Base-by-base conservation (phyloP, 2,888 invertebrate species). In the Hyposoter didymator region DNA sequence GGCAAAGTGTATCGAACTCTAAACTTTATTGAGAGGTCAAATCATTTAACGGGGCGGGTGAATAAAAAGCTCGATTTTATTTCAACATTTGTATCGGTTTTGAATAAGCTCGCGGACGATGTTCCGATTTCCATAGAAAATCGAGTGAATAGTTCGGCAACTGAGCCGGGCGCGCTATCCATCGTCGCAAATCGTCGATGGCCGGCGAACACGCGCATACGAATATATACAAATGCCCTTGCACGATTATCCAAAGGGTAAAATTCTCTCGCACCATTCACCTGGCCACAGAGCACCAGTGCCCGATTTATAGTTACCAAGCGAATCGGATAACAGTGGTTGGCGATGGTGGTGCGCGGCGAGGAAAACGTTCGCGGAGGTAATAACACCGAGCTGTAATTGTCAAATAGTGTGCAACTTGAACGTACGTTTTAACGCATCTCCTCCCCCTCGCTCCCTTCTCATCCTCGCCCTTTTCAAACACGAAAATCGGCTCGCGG, bases 251-350 rank as follows among this genome's bases (percentile, higher is more conserved):
- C 43, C 19, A 55, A 78, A 62, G 67, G 43, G 64, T 49, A 81
- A 85, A 85, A 83, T 78, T 69, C 73, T 80, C 22, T 32, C 52
- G 67, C 59, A 17, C 66, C 73, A 85, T 83, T 78, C 73, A 78
- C 76, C 80, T 85, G 62, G 83, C 80, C 80, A 52, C 83, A 81
- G 78, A 76, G 76, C 75, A 75, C 35, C 73, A 32, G 78, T 66
- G n/a, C n/a, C 76, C 80, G 85, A 85, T 85, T 85, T 85, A 85
- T 83, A 82, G 85, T 85, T 81, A 80, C 78, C 82, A 78, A 85
- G 72, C 87, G 84, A 84, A 87, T 85, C 88, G 87, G 82, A 88
- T 85, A 87, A 87, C 81, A 59, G 84, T 62, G 72, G 82, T 49
- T 28, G 67, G 76, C 47, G 78, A 73, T 72, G 64, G 66, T 43